Percentiles rank a stretch among this genome's conserved stretches.
Evolutionary conservation across 2,113 vertebrate species (phyloP).

Genomic region (Psittacara wagleri): DNA sequence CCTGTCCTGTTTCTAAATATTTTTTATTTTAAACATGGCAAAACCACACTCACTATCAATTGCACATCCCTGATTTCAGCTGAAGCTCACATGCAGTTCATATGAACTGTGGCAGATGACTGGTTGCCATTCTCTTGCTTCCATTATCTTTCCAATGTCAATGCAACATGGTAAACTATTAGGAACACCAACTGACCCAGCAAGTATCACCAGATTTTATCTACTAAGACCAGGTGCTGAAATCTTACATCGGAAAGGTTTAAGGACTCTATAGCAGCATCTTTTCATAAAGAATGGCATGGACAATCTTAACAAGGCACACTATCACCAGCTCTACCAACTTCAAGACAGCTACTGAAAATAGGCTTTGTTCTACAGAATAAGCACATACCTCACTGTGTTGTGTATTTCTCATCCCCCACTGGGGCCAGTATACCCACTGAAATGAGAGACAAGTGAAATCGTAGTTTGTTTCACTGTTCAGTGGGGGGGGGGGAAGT

Average conservation of each 20-base stretch:
- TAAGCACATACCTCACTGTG: slow-evolving; percentile 6
- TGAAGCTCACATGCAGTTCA: neutral
- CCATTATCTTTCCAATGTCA: neutral
- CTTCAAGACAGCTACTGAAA: neutral
- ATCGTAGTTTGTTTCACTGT: neutral
- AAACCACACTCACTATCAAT: neutral
- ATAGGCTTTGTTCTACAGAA: neutral
- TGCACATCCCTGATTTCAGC: neutral
- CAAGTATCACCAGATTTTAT: neutral
- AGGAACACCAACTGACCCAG: neutral
- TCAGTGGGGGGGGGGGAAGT: neutral
- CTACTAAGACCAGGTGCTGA: neutral
- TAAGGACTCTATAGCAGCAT: neutral
- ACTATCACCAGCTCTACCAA: neutral
- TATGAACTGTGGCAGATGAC: neutral
- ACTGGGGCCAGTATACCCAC: slow-evolving; percentile 34
- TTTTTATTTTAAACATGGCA: neutral
- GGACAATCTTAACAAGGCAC: neutral
- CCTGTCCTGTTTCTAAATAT: neutral
- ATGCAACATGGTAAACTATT: neutral
- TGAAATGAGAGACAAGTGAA: slow-evolving; percentile 48
- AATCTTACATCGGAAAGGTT: neutral
- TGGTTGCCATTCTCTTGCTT: neutral
- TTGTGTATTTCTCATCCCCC: slow-evolving; percentile 27
- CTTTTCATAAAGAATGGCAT: neutral